Evolutionary conservation across 2,797 vertebrate genomes (phyloP).

Genomic region (Pipistrellus pygmaeus): DNA sequence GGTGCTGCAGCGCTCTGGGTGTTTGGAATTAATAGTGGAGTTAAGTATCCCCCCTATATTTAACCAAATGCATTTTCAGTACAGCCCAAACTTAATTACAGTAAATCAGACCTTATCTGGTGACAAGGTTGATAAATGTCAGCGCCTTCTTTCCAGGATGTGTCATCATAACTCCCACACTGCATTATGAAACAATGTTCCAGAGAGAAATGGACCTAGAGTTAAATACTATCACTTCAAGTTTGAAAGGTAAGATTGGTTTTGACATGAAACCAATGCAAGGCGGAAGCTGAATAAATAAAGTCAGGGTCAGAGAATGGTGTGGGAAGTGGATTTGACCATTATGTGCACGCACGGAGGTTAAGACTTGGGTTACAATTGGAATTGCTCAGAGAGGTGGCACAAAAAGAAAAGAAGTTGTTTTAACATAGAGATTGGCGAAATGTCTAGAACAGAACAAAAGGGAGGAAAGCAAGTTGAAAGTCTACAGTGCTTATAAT

Average conservation of each 20-base stretch:
- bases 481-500: not conserved
- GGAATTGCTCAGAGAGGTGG: not conserved
- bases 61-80: constrained; percentile 67
- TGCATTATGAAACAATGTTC: constrained; percentile 53
- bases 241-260: constrained; percentile 66
- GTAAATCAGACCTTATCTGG: constrained; percentile 50
- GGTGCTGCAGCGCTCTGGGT: constrained; percentile 25
- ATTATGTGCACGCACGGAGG: not conserved
- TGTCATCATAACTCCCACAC: constrained; percentile 49
- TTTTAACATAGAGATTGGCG: not conserved
- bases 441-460: not conserved
- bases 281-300: constrained; percentile 24
- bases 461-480: not conserved
- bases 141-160: not conserved
- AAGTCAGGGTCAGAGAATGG: not conserved
- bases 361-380: not conserved
- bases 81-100: constrained; percentile 72
- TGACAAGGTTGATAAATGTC: constrained; percentile 51
- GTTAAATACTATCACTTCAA: constrained; percentile 7
- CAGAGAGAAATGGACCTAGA: constrained; percentile 35
- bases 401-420: not conserved
- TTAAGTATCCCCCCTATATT: constrained; percentile 70
- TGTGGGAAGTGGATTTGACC: constrained; percentile 18
- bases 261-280: constrained; percentile 71
- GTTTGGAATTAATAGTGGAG: constrained; percentile 71